These are phyloP conservation scores for Dicerorhinus sumatrensis DNA, from an alignment of 2,113 vertebrate species.

Conservation along the genomic window DNA sequence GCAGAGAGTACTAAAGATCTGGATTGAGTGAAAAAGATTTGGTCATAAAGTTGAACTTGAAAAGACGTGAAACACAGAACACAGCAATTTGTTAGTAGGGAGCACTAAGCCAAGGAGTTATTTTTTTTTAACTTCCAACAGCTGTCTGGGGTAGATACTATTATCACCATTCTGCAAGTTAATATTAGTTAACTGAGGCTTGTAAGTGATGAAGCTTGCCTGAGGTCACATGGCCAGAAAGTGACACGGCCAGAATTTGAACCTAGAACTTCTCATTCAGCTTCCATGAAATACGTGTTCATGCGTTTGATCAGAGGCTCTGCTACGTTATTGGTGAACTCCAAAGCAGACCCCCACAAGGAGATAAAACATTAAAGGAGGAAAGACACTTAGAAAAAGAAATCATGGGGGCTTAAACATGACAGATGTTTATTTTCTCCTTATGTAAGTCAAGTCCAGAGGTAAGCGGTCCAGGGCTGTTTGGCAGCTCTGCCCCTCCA, in stretches of 20 bases:
- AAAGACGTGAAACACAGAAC: neutral
- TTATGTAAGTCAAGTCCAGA: neutral
- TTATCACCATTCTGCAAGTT: neutral
- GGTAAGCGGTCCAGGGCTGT: neutral
- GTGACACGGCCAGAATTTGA: neutral
- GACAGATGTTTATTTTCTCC: neutral
- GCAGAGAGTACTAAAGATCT: neutral
- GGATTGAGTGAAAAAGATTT: neutral
- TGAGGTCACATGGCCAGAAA: neutral
- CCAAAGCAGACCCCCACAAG: neutral
- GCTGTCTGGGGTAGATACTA: neutral
- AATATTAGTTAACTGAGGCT: neutral
- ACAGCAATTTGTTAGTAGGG: neutral
- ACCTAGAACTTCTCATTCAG: neutral
- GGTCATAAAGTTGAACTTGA: neutral
- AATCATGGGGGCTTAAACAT: neutral
- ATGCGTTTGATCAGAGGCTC: neutral
- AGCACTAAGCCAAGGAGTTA: neutral
- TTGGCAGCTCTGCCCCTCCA: no score
- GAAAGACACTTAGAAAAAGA: neutral
- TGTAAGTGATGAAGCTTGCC: neutral
- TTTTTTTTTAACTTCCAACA: neutral
- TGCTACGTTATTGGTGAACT: fast-evolving
- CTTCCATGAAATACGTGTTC: fast-evolving
- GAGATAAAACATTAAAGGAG: neutral